Conservation (phyloP, 2,888 invertebrate genomes). For the Chalcosyrphus nemorum region DNA sequence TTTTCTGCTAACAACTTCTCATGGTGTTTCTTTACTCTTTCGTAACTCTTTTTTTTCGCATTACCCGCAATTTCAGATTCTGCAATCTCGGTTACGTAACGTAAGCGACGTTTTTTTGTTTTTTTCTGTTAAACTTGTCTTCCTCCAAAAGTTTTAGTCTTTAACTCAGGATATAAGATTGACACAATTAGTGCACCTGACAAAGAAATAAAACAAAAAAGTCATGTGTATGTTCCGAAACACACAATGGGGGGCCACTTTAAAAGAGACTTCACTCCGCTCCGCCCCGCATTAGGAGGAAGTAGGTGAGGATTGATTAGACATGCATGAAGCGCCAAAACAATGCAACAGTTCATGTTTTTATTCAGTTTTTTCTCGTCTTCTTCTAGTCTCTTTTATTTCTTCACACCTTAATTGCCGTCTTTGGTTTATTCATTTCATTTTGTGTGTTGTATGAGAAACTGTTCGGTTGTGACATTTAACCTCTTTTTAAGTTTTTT, state of each 20-base stretch:
- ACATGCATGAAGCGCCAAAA: constrained; percentile 66
- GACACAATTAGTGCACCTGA: constrained; percentile 7
- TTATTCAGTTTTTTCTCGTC: constrained; percentile 26
- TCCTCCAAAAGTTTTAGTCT: background rate
- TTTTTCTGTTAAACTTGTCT: no score
- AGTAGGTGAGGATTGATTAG: constrained; percentile 70
- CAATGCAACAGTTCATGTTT: constrained; percentile 65
- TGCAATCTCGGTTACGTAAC: constrained; percentile 52
- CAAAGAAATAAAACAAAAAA: background rate
- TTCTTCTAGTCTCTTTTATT: constrained; percentile 26
- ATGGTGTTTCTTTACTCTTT: constrained; percentile 5
- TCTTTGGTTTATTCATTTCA: constrained; percentile 11
- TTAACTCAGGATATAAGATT: background rate
- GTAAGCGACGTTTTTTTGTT: background rate
- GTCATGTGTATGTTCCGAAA: constrained; percentile 29
- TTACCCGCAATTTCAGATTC: constrained; percentile 46
- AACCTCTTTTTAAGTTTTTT: constrained; percentile 44
- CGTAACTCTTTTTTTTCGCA: constrained; percentile 14
- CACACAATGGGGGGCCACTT: constrained; percentile 44
- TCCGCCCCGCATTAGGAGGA: constrained; percentile 67
- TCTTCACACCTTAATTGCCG: constrained; percentile 56
- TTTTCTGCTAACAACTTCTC: background rate
- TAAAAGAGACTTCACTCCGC: constrained; percentile 33
- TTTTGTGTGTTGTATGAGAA: constrained; percentile 13
- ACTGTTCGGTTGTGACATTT: constrained; percentile 48